Percentiles rank a stretch among this genome's conserved stretches.
Conservation (phyloP, 1,140 invertebrate genomes). For the Holotrichia oblita region DNA sequence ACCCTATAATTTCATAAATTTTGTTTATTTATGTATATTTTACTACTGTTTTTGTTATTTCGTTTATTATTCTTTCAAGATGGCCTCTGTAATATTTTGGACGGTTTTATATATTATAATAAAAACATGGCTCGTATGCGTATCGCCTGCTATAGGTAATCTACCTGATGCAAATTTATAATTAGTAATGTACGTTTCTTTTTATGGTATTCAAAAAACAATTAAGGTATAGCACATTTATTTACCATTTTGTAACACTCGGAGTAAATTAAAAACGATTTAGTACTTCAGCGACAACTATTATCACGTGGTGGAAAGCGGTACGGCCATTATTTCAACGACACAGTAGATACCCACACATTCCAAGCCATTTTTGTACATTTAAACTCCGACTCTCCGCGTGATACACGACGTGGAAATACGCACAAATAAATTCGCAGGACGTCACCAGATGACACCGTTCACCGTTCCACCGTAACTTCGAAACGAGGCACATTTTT, state of each 20-base stretch:
- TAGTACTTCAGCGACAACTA: constrained; percentile 2
- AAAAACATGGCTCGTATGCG: too few relatives aligned
- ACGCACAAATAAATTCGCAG: constrained; percentile 16
- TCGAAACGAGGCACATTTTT: background rate
- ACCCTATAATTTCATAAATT: too few relatives aligned
- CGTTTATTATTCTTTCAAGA: too few relatives aligned
- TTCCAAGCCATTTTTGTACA: background rate
- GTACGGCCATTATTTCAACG: background rate
- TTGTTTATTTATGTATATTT: too few relatives aligned
- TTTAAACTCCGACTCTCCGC: background rate
- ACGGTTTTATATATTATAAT: too few relatives aligned
- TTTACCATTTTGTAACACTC: background rate
- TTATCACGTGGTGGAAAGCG: background rate
- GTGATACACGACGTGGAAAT: constrained; percentile 13
- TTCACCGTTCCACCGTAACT: background rate
- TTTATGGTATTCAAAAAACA: too few relatives aligned
- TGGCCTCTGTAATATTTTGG: too few relatives aligned
- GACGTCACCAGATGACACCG: constrained; percentile 21
- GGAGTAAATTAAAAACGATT: constrained; percentile 8
- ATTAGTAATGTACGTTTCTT: too few relatives aligned
- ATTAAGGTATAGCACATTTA: background rate
- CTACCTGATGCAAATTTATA: too few relatives aligned
- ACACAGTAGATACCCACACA: background rate
- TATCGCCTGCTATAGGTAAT: too few relatives aligned
- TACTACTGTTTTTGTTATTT: too few relatives aligned